Evolutionary conservation across 2,888 invertebrate species (phyloP), one percentile per base, ranked within the genome.

Genomic region (Sarcophaga subvicina): DNA sequence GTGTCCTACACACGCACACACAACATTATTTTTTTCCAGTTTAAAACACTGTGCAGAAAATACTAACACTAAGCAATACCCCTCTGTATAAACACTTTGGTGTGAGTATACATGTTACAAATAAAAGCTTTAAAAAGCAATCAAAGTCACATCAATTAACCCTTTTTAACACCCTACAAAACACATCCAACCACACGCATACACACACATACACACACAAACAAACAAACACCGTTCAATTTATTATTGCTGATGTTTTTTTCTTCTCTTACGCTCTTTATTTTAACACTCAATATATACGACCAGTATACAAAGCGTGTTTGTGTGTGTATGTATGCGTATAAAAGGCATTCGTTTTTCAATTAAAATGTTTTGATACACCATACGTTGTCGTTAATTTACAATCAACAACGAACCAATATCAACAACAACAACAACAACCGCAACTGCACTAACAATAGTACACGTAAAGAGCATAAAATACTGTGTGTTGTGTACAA

Each of bases 141-240:
- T 87, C 87, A 84, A 87, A 87, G 87, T 84, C 87, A 87, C 77
- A 87, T 87, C 87, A 87, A 87, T 87, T 87, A 87, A 87, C 87
- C 87, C 87, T 87, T 84, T 87, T 87, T 87, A 87, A 87, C 87
- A 87, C 86, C 86, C 86, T 71, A 67, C 14, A 63, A 47, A 47
- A 22, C 69, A 69, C 47, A 64, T 14, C 25, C 25, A 25, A 67
- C 45, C 22, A 62, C 64, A 60, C 45, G 59, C 71, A 71, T 27
- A 63, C 49, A 49, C 54, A 60, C 14, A 20, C 14, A 17, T 1
- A 27, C 0, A 14, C 49, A 27, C 0, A 14, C 49, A 27, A 27
- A 25, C 3, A 25, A 3, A 12, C 12, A 12, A 54, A 4, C 22
- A 20, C 59, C 5, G 14, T 5, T 59, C n/a, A n/a, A 49, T 17